Percentiles rank a stretch among this genome's conserved stretches.
phyloP scores from a whole-genome alignment of 2,888 invertebrate species.

The Erebia aethiops region DNA sequence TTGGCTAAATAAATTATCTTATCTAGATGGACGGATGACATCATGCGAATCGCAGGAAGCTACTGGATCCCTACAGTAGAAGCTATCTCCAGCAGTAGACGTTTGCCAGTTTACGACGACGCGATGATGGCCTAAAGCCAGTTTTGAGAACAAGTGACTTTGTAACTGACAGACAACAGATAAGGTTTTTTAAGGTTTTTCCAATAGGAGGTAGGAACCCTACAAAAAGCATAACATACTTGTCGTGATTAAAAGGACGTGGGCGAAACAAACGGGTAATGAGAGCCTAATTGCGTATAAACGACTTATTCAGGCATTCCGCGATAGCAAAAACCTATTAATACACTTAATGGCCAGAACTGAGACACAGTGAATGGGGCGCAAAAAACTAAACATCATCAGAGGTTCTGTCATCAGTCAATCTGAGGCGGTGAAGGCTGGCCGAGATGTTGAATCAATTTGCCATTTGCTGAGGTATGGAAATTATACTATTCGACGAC shows the following conservation, averaged over 20 bases:
- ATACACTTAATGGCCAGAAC: constrained; percentile 40
- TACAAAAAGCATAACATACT: constrained; percentile 46
- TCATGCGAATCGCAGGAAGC: no score
- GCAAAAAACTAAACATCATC: constrained; percentile 36
- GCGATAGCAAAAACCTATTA: constrained; percentile 54
- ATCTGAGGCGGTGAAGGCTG: constrained; percentile 23
- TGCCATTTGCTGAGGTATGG: not conserved
- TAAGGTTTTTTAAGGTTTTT: not conserved
- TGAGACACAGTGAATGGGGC: constrained; percentile 43
- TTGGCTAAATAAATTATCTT: no score
- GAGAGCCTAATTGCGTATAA: constrained; percentile 70
- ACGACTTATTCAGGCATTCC: constrained; percentile 68
- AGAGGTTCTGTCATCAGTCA: constrained; percentile 22
- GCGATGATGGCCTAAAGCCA: no score
- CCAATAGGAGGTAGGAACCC: not conserved
- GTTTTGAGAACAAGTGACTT: no score
- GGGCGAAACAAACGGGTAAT: constrained; percentile 66
- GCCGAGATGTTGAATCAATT: not conserved
- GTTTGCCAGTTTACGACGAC: no score
- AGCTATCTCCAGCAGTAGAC: no score
- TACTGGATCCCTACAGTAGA: no score
- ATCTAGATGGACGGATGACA: no score
- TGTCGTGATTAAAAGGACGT: constrained; percentile 53
- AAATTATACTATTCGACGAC: not conserved
- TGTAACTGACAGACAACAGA: no score